phyloP scores from a whole-genome alignment of 2,888 invertebrate genomes.

The Microctonus hyperodae region DNA sequence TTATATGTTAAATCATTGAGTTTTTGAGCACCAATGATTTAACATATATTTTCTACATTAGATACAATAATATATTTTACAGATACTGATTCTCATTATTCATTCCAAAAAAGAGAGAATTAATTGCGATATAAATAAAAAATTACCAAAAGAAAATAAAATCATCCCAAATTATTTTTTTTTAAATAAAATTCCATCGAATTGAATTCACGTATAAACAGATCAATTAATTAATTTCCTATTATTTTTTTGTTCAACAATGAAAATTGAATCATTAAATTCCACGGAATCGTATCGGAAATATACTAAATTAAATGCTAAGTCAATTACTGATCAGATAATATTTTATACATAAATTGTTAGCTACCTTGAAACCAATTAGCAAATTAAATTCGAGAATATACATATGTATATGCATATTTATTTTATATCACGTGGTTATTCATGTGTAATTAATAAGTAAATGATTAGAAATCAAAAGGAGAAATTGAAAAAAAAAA shows the following conservation, averaged over 20 bases:
- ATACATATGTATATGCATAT: not conserved
- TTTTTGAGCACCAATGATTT: slow-evolving; percentile 10
- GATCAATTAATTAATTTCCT: not conserved
- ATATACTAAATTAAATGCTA: not conserved
- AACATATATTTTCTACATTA: not conserved
- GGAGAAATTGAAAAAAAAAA: not conserved
- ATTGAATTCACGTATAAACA: not conserved
- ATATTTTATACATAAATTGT: not conserved
- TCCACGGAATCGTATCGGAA: not conserved
- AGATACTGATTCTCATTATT: not conserved
- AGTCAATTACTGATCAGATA: not conserved
- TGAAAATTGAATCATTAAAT: not conserved
- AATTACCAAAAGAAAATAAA: not conserved
- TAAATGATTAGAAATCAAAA: not conserved
- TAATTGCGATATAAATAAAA: not conserved
- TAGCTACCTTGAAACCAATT: slow-evolving; percentile 9
- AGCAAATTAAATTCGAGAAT: not conserved
- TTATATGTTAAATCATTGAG: not conserved
- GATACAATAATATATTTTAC: not conserved
- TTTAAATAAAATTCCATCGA: not conserved
- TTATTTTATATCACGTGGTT: not conserved
- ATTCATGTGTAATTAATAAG: not conserved
- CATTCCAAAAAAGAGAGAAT: not conserved
- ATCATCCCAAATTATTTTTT: too few relatives aligned
- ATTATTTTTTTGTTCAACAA: not conserved